Percentiles rank a stretch among this genome's conserved stretches.
Evolutionary conservation across 2,797 vertebrate species (phyloP).

Genomic region (Hybognathus amarus): DNA sequence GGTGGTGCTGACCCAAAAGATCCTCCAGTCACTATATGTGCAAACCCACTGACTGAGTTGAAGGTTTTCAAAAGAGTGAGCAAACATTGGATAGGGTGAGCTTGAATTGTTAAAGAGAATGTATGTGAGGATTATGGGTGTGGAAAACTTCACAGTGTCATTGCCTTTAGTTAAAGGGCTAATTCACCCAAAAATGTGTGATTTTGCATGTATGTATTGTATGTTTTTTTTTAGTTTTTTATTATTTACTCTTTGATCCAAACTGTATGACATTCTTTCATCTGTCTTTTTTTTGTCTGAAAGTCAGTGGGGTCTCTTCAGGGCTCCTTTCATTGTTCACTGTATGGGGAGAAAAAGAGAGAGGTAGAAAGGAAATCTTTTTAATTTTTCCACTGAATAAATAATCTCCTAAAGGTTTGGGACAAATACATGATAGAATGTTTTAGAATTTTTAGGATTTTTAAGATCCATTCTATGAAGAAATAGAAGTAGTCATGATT

Average conservation of each 20-base stretch:
- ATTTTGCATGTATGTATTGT: no score
- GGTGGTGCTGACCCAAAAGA: constrained; percentile 5
- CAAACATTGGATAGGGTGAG: constrained; percentile 40
- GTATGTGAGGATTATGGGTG: constrained; percentile 33
- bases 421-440: neutral
- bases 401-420: neutral
- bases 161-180: neutral
- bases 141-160: constrained; percentile 30
- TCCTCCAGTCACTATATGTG: neutral
- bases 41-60: constrained; percentile 5
- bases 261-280: neutral
- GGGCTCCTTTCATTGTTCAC: no score
- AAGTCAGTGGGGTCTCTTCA: no score
- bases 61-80: constrained; percentile 19
- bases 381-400: no score
- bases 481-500: neutral
- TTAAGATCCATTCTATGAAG: neutral
- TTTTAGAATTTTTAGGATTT: no score
- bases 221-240: no score
- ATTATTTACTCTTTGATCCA: neutral
- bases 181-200: neutral
- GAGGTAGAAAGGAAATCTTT: neutral
- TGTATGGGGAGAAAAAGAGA: neutral
- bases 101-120: constrained; percentile 22
- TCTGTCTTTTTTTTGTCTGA: neutral